Evolutionary conservation across 2,113 vertebrate genomes (phyloP).

Genomic region (Perca fluviatilis): DNA sequence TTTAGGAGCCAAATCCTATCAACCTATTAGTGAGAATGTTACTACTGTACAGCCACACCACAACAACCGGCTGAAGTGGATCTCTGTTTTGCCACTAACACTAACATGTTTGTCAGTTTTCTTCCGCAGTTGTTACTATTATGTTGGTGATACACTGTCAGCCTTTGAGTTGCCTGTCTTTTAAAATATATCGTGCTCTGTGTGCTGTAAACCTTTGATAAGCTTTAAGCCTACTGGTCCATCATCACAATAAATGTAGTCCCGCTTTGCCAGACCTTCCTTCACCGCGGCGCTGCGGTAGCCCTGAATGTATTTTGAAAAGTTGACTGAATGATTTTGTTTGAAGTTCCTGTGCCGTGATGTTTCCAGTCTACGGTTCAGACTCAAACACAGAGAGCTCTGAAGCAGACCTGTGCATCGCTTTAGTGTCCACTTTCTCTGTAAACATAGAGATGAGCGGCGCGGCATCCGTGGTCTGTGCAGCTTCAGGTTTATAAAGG

Average conservation of each 20-base stretch:
- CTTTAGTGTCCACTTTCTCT: no score
- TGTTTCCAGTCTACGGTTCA: no score
- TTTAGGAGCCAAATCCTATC: neutral
- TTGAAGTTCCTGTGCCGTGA: no score
- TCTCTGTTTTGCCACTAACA: neutral
- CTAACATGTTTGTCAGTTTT: neutral
- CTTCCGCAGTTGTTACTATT: neutral
- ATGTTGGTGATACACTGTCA: neutral
- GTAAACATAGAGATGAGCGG: no score
- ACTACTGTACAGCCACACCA: neutral
- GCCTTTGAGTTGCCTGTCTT: neutral
- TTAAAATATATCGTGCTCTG: neutral
- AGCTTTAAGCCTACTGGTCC: neutral
- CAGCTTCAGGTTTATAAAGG: no score
- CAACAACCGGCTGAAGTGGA: neutral
- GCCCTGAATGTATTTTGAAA: no score
- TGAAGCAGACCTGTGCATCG: no score
- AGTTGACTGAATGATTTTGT: no score
- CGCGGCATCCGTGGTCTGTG: no score
- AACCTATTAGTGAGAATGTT: conserved; percentile 1
- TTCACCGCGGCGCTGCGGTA: no score
- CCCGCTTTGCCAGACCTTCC: no score
- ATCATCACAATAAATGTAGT: neutral
- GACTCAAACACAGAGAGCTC: no score
- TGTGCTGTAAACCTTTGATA: neutral